These are phyloP conservation scores for Anguilla pacifica DNA, from an alignment of 2,797 vertebrate genomes.

Conservation along the genomic window DNA sequence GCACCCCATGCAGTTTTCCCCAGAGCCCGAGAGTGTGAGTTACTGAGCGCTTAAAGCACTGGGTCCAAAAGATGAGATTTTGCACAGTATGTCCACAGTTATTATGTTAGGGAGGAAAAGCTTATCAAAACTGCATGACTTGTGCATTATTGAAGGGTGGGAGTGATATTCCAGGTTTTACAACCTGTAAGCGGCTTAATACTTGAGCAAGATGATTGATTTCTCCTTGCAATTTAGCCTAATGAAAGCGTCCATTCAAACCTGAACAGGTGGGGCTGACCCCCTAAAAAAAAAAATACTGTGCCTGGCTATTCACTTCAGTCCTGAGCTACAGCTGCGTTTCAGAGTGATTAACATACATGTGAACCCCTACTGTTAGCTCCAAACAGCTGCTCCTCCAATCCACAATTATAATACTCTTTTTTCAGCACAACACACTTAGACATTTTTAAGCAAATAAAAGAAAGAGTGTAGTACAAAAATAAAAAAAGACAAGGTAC, in stretches of 20 bases:
- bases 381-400: not conserved
- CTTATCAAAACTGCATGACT: slow-evolving; percentile 17
- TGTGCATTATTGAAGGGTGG: not conserved
- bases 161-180: slow-evolving; percentile 17
- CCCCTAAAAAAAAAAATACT: not conserved
- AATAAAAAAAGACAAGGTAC: not conserved
- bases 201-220: slow-evolving; percentile 1
- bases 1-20: not conserved
- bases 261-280: not conserved
- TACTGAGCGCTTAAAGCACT: not conserved
- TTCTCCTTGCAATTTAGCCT: slow-evolving; percentile 8
- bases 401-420: not conserved
- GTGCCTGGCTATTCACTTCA: not conserved
- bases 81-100: not conserved
- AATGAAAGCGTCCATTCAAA: slow-evolving; percentile 27
- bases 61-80: not conserved
- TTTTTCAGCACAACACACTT: not conserved
- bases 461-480: not conserved
- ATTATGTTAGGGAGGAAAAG: not conserved
- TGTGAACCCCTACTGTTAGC: not conserved
- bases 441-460: not conserved
- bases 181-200: not conserved
- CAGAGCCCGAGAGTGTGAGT: not conserved
- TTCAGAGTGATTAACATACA: not conserved
- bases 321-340: not conserved